These are phyloP conservation scores for Gobionotothen gibberifrons DNA, from an alignment of 2,797 vertebrate species.

Conservation along the genomic window DNA sequence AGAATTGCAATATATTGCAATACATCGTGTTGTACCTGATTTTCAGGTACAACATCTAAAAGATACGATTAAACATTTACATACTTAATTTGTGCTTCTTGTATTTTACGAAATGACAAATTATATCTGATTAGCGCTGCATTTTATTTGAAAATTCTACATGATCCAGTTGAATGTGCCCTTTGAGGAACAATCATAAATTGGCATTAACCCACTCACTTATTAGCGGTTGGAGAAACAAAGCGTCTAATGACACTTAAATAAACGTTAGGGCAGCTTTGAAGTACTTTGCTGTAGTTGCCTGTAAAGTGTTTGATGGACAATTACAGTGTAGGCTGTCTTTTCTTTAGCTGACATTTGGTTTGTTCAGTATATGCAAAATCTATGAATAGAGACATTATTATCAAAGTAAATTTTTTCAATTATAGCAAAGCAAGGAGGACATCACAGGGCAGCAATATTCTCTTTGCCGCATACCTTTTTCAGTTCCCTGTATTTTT, in stretches of 20 bases:
- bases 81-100: constrained; percentile 33
- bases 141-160: constrained; percentile 46
- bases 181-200: constrained; percentile 26
- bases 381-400: not conserved
- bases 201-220: constrained; percentile 29
- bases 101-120: constrained; percentile 31
- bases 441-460: constrained; percentile 10
- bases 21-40: too few relatives aligned
- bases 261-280: constrained; percentile 41
- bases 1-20: too few relatives aligned
- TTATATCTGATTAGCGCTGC: constrained; percentile 43
- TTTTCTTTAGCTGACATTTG: constrained; percentile 39
- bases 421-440: constrained; percentile 15
- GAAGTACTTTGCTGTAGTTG: constrained; percentile 38
- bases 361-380: constrained; percentile 1
- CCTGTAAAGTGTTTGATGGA: constrained; percentile 46
- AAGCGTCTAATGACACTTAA: constrained; percentile 43
- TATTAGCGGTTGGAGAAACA: not conserved
- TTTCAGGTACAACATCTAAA: constrained; percentile 16
- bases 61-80: constrained; percentile 40
- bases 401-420: not conserved
- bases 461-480: not conserved
- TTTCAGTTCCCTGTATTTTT: constrained; percentile 32
- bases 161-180: constrained; percentile 45
- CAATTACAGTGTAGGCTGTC: constrained; percentile 25